Conservation (phyloP, 2,113 vertebrate species). For the Syngnathus typhle region DNA sequence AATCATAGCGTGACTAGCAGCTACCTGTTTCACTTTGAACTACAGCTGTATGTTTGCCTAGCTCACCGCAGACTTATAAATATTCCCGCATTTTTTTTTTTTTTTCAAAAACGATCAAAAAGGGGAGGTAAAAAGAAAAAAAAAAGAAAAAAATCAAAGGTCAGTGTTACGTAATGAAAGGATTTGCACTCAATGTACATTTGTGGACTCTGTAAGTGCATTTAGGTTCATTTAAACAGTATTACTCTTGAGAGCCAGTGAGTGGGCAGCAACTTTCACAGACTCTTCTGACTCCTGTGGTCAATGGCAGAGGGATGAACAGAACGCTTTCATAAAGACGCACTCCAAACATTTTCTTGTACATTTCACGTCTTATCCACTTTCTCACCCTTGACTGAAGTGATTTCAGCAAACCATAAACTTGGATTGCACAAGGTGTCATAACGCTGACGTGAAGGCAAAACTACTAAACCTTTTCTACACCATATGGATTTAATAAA, state of each 20-base stretch:
- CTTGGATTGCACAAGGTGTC: slow-evolving; percentile 20
- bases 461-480: slow-evolving; percentile 15
- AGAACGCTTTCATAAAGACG: slow-evolving; percentile 40
- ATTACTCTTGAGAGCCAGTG: slow-evolving; percentile 43
- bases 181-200: slow-evolving; percentile 22
- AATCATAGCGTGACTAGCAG: slow-evolving; percentile 18
- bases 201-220: slow-evolving; percentile 19
- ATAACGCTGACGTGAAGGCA: slow-evolving; percentile 34
- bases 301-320: slow-evolving; percentile 40
- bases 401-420: slow-evolving; percentile 11
- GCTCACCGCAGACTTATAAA: neutral
- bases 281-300: slow-evolving; percentile 57
- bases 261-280: slow-evolving; percentile 61
- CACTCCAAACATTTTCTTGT: slow-evolving; percentile 28
- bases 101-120: slow-evolving; percentile 1
- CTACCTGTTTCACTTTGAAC: slow-evolving; percentile 7
- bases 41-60: neutral
- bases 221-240: slow-evolving; percentile 32
- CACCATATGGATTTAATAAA: neutral
- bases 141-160: slow-evolving; percentile 7
- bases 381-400: slow-evolving; percentile 35
- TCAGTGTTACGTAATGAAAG: slow-evolving; percentile 16
- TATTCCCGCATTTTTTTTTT: neutral
- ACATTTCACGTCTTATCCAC: slow-evolving; percentile 27
- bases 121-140: neutral